These are phyloP conservation scores for Zaprionus taronus DNA, from an alignment of 1,140 invertebrate genomes.

Conservation along the genomic window DNA sequence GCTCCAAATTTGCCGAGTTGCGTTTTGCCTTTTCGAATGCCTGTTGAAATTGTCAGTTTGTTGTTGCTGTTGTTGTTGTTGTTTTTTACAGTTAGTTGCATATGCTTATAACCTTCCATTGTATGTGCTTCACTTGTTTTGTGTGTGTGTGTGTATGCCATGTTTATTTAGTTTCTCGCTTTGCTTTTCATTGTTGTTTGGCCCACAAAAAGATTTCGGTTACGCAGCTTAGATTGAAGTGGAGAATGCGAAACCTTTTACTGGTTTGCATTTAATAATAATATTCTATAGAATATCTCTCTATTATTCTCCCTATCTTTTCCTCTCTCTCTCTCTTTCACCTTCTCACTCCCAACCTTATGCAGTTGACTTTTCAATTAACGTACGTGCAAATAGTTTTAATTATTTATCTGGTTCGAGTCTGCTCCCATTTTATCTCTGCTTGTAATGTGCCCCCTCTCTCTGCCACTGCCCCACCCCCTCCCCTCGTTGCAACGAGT, in stretches of 20 bases:
- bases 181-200: conserved; percentile 40
- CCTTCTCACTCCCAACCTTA: not conserved
- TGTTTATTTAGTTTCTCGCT: conserved; percentile 56
- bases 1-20: conserved; percentile 65
- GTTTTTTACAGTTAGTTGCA: conserved; percentile 34
- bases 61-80: conserved; percentile 12
- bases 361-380: conserved; percentile 27
- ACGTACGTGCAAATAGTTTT: conserved; percentile 38
- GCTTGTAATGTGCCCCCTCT: conserved; percentile 28
- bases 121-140: not conserved
- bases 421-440: conserved; percentile 64
- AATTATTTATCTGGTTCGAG: conserved; percentile 59
- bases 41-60: conserved; percentile 69
- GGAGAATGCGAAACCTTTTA: not conserved
- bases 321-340: not conserved
- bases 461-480: not conserved
- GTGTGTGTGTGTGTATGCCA: conserved; percentile 33
- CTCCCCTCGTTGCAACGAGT: not conserved
- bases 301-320: not conserved
- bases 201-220: conserved; percentile 20
- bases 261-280: not conserved
- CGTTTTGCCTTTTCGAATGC: conserved; percentile 62
- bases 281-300: not conserved
- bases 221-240: conserved; percentile 17
- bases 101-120: conserved; percentile 38